A percentile compares a stretch with the other conserved stretches of the same genome.
Conservation (phyloP, 2,113 vertebrate genomes). For the Macrotis lagotis region DNA sequence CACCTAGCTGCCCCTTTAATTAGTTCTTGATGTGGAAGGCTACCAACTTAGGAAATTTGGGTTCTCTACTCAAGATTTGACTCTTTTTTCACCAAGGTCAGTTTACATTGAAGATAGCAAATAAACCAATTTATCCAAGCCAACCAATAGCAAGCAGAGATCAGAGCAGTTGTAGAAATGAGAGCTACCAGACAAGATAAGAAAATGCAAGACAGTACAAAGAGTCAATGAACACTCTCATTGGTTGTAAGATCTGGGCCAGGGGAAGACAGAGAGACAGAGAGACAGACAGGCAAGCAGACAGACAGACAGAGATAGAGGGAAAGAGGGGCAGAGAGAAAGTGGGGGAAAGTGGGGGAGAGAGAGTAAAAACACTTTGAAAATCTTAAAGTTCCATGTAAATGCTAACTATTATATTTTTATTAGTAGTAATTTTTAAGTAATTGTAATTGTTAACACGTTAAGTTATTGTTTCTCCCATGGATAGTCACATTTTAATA, state of each 20-base stretch:
- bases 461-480: background rate
- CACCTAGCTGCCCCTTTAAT: too few relatives aligned
- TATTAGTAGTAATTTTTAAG: background rate
- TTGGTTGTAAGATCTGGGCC: background rate
- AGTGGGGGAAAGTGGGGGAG: too few relatives aligned
- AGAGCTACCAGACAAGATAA: too few relatives aligned
- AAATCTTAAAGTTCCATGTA: background rate
- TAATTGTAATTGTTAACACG: background rate
- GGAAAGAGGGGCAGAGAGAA: background rate
- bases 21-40: too few relatives aligned
- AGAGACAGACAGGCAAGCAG: background rate
- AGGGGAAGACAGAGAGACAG: background rate
- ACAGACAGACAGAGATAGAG: background rate
- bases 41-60: too few relatives aligned
- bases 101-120: too few relatives aligned
- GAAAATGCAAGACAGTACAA: background rate
- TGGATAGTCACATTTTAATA: background rate
- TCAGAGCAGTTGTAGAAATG: too few relatives aligned
- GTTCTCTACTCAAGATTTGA: too few relatives aligned
- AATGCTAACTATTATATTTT: background rate
- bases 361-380: background rate
- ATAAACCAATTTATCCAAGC: too few relatives aligned
- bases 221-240: background rate
- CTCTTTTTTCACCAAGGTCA: too few relatives aligned
- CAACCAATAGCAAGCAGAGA: too few relatives aligned